Base-by-base conservation (phyloP, 2,797 vertebrate species). In the Tarsius wallacei region DNA sequence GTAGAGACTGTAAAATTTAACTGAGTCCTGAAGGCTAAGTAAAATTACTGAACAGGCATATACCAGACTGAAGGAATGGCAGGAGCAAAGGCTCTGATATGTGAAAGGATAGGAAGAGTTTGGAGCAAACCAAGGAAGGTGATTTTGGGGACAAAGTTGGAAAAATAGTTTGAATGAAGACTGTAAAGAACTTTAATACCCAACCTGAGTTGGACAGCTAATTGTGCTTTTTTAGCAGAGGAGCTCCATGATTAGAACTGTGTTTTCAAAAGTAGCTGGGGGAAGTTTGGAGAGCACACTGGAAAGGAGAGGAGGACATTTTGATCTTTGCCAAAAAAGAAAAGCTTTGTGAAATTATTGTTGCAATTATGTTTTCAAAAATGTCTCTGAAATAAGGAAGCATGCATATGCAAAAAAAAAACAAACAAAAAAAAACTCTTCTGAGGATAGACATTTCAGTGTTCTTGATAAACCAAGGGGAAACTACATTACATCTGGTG, bases 301-400 rank as follows among this genome's bases (percentile, higher is more conserved):
- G 59, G 63, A 92, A 91, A 42, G 47, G 49, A n/a, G 11, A 77
- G 6, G 6, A 42, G 17, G 16, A 15, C 83, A 82, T 68, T 64
- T 87, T 64, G 6, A 42, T 82, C 22, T 81, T 83, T 87, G 12
- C 36, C 17, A 91, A 82, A 91, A 59, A 22, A 76, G 7, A 7
- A 94, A 96, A 91, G 12, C 13, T 87, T 78, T 93, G 19, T 80
- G n/a, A 74, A 78, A 63, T 55, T 42, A 49, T 63, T 53, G 80
- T 82, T 85, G 57, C 85, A 85, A 77, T 33, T 14, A 36, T 68
- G 55, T 74, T 93, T 94, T 86, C 16, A 80, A 85, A 93, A 66
- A 53, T 71, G 76, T 21, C 28, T 47, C 61, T 90, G 28, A 93
- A 96, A 70, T 63, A 76, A 83, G 47, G 2, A 96, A n/a, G 17